A percentile compares a stretch with the other conserved stretches of the same genome.
These are phyloP conservation scores for Blastobasis lacticolella DNA, from an alignment of 2,888 invertebrate species.

Conservation along the genomic window DNA sequence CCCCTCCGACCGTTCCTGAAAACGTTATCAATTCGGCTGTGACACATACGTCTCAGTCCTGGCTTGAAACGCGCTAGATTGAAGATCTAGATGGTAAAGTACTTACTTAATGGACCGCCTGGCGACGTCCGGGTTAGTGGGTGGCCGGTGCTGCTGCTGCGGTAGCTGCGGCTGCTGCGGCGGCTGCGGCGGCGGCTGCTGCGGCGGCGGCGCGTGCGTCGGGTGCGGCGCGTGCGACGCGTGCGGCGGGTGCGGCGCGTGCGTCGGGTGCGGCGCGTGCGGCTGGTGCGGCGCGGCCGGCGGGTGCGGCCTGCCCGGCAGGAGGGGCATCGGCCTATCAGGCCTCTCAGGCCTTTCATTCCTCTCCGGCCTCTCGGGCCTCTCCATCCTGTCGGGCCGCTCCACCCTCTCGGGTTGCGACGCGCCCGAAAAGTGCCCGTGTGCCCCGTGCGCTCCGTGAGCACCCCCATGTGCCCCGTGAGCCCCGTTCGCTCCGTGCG, in stretches of 20 bases:
- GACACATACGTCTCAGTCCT: too few species aligned
- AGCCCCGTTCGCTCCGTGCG: slow-evolving; percentile 17
- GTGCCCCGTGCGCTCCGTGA: slow-evolving; percentile 40
- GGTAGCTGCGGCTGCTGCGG: slow-evolving; percentile 51
- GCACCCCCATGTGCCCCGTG: slow-evolving; percentile 45
- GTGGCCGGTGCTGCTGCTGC: slow-evolving; percentile 61
- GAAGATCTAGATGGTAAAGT: not conserved
- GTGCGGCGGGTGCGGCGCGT: slow-evolving; percentile 11
- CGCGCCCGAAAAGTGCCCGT: slow-evolving; percentile 13
- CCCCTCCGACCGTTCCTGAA: too few species aligned
- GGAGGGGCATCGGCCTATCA: too few species aligned
- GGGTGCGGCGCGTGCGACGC: slow-evolving; percentile 19
- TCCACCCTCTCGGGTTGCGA: slow-evolving; percentile 27
- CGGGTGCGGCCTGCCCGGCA: too few species aligned
- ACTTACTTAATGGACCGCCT: slow-evolving; percentile 82
- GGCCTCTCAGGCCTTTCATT: slow-evolving; percentile 22
- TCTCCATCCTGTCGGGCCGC: slow-evolving; percentile 37
- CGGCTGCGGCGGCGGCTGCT: slow-evolving; percentile 37
- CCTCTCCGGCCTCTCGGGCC: slow-evolving; percentile 36
- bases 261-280: slow-evolving; percentile 20
- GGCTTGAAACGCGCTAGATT: too few species aligned
- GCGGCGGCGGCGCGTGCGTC: slow-evolving; percentile 33
- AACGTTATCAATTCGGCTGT: too few species aligned
- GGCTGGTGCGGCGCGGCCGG: slow-evolving; percentile 16
- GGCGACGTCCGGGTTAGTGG: slow-evolving; percentile 79